Evolutionary conservation across 2,888 invertebrate species (phyloP).

Genomic region (Belgica antarctica): DNA sequence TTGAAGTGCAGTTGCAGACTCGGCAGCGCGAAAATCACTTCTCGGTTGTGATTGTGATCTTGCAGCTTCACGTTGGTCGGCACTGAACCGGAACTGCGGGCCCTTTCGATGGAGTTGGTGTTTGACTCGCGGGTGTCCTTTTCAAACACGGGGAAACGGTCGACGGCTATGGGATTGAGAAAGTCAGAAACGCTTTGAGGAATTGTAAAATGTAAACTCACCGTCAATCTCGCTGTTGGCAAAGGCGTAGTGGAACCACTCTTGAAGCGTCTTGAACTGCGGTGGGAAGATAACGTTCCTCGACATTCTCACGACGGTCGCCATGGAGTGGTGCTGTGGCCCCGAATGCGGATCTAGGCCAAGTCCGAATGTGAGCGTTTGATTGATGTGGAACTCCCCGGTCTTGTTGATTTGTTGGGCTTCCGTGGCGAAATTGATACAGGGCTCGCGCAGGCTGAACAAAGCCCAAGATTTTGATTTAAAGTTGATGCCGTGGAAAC

Average conservation of each 20-base stretch:
- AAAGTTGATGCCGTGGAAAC: constrained; percentile 97
- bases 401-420: constrained; percentile 79
- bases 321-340: constrained; percentile 83
- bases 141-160: constrained; percentile 85
- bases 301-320: constrained; percentile 88
- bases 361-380: constrained; percentile 84
- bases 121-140: constrained; percentile 65
- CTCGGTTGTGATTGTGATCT: constrained; percentile 79
- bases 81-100: constrained; percentile 56
- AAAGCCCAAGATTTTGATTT: constrained; percentile 95
- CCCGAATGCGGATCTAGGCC: constrained; percentile 67
- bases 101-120: constrained; percentile 59
- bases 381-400: constrained; percentile 76
- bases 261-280: constrained; percentile 88
- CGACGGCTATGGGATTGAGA: constrained; percentile 64
- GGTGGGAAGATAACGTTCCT: constrained; percentile 91
- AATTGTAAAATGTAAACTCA: constrained; percentile 52
- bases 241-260: constrained; percentile 97
- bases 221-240: constrained; percentile 92
- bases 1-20: constrained; percentile 88
- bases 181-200: neutral
- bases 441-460: constrained; percentile 89
- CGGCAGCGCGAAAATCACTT: constrained; percentile 95
- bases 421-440: constrained; percentile 89
- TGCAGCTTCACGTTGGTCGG: constrained; percentile 65